Percentiles rank a stretch among this genome's conserved stretches.
These are phyloP conservation scores for Lonchura striata DNA, from an alignment of 2,113 vertebrate genomes.

Conservation along the genomic window DNA sequence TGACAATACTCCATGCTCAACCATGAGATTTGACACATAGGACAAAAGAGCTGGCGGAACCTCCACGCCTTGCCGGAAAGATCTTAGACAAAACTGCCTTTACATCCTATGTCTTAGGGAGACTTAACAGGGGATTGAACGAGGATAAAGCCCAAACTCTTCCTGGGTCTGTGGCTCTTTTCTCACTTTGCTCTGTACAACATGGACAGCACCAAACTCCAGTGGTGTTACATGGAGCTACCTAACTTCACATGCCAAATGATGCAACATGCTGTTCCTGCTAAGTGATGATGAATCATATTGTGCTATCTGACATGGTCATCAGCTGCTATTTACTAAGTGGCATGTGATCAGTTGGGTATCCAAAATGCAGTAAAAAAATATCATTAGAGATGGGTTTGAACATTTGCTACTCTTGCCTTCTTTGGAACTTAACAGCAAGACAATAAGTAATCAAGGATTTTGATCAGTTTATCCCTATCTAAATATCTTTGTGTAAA, in stretches of 20 bases:
- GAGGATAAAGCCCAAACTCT: background rate
- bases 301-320: background rate
- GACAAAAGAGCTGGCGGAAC: background rate
- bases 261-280: background rate
- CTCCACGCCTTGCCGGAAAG: background rate
- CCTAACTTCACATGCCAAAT: background rate
- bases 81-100: background rate
- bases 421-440: background rate
- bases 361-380: background rate
- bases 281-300: background rate
- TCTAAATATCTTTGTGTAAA: background rate
- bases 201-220: background rate
- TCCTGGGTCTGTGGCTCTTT: background rate
- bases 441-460: background rate
- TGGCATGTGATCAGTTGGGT: background rate
- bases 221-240: background rate
- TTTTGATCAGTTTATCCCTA: background rate
- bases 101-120: background rate
- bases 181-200: background rate
- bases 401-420: background rate
- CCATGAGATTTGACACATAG: background rate
- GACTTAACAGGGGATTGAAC: background rate
- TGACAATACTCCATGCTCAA: background rate
- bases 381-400: background rate
- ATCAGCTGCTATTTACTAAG: background rate